phyloP scores from a whole-genome alignment of 2,797 vertebrate species.

The Coregonus suidteri region DNA sequence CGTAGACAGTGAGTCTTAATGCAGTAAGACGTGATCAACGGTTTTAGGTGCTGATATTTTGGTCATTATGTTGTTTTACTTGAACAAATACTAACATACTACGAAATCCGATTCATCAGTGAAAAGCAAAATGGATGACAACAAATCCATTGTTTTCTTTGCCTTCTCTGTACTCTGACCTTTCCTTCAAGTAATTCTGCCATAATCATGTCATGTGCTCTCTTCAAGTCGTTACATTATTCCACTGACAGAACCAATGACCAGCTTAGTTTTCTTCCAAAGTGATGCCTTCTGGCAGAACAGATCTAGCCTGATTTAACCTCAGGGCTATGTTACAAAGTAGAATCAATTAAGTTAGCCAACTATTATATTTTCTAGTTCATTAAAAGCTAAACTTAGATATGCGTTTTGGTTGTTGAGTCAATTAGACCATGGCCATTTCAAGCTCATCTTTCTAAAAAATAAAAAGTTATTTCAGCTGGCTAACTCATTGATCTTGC shows the following conservation, averaged over 20 bases:
- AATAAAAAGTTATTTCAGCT: too few species aligned
- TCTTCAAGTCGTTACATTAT: slow-evolving; percentile 9
- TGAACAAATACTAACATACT: not conserved
- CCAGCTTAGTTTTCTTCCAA: not conserved
- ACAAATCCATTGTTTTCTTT: not conserved
- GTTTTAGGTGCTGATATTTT: not conserved
- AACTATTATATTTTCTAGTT: too few species aligned
- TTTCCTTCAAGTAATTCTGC: not conserved
- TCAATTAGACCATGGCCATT: too few species aligned
- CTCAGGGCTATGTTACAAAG: not conserved
- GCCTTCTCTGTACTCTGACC: not conserved
- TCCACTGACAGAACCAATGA: slow-evolving; percentile 24
- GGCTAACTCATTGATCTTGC: too few species aligned
- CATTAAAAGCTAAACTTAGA: too few species aligned
- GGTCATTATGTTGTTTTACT: not conserved
- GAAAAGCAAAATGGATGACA: slow-evolving; percentile 18
- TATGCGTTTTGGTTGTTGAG: too few species aligned
- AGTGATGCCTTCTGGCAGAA: slow-evolving; percentile 7
- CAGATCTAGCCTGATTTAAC: not conserved
- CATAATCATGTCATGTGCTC: not conserved
- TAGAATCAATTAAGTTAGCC: too few species aligned
- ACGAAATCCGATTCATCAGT: not conserved
- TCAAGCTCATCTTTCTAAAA: too few species aligned
- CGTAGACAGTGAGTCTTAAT: not conserved
- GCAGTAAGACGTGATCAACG: not conserved